These are phyloP conservation scores for Watsonalla binaria DNA, from an alignment of 2,888 invertebrate species.

Conservation along the genomic window DNA sequence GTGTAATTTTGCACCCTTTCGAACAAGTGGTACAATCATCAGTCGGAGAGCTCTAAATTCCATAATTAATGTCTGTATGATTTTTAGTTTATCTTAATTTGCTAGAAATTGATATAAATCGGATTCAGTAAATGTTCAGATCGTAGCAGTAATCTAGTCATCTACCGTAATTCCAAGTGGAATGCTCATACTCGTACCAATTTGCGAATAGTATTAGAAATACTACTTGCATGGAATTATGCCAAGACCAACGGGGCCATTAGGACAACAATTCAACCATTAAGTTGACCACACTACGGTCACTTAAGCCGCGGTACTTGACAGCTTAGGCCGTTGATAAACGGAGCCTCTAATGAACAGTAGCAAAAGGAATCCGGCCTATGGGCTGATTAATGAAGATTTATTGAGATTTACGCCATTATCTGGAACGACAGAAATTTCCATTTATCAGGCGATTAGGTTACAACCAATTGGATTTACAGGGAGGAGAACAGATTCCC, in stretches of 20 bases:
- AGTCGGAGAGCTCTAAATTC: too few species aligned
- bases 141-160: too few species aligned
- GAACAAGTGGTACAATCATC: too few species aligned
- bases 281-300: not conserved
- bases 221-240: not conserved
- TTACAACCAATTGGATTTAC: not conserved
- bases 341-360: constrained; percentile 13
- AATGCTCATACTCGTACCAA: not conserved
- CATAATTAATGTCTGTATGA: too few species aligned
- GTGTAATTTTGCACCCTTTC: too few species aligned
- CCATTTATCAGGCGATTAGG: not conserved
- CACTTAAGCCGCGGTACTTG: constrained; percentile 7
- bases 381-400: constrained; percentile 36
- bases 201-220: not conserved
- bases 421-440: not conserved
- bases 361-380: constrained; percentile 27
- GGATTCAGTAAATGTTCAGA: too few species aligned
- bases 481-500: not conserved
- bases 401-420: constrained; percentile 16
- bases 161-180: too few species aligned
- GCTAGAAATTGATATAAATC: too few species aligned
- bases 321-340: constrained; percentile 20
- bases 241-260: not conserved
- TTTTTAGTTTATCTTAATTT: too few species aligned
- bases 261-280: not conserved